Base-by-base conservation (phyloP, 2,113 vertebrate genomes). In the Aplodontia rufa region DNA sequence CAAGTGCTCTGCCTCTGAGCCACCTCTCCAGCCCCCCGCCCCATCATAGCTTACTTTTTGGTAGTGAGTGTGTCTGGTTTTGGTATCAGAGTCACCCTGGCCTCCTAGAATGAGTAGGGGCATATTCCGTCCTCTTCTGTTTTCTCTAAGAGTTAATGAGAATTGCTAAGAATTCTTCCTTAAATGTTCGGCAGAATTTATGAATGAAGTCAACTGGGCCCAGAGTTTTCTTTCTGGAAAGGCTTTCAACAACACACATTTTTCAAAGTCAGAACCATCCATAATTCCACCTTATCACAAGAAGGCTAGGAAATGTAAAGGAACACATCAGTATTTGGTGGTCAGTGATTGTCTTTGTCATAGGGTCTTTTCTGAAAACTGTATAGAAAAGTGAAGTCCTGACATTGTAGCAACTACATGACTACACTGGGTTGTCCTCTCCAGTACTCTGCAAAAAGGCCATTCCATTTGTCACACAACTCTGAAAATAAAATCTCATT, bases 401-500 rank as follows among this genome's bases (percentile, higher is more conserved):
- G 9, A 83, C 49, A 58, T 69, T 69, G n/a, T 51, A 83, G 40
- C 62, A 91, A 37, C 26, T 45, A 28, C 8, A 79, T 76, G 55
- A 68, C 35, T 62, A 79, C 26, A 20, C 42, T 71, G 32, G 9
- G 81, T 86, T 35, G 22, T 55, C 12, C 42, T 47, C 14, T 90
- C 35, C 35, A 86, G 49, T 42, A 80, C 47, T 80, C 64, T 94
- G 35, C 88, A 87, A 58, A 92, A 95, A 78, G 10, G 62, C 51
- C 78, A 71, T 74, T 80, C n/a, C 69, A 87, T 96, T 96, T 95
- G 90, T 84, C 22, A 0, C 62, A 32, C 28, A 81, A 51, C 35
- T 87, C 92, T 95, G 92, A 75, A 93, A 97, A 96, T 89, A 69
- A 93, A 66, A 95, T 93, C 64, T 74, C 51, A 75, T 91, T 88